Evolutionary conservation across 2,888 invertebrate genomes (phyloP), one percentile per base, ranked within the genome.

Genomic region (Pristionchus exspectatus): DNA sequence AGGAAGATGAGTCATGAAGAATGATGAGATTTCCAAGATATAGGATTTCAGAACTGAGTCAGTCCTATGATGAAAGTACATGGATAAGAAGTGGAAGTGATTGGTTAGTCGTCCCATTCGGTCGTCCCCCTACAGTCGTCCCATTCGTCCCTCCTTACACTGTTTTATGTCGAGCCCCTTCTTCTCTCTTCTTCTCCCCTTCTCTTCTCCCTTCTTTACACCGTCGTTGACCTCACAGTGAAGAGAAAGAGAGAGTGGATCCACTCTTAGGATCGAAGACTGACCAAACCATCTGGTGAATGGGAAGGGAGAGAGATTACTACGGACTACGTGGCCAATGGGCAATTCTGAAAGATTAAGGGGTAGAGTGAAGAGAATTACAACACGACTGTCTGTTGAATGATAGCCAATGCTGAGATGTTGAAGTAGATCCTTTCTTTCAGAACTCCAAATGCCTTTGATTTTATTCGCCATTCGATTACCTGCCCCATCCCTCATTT

Each of bases 271-370:
- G 27, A n/a, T 10, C 21, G 81, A 81, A 81, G 81, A 81, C 81
- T 81, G 81, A 81, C 81, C 81, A 54, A 81, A 81, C 81, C 81
- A 81, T 81, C 81, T 81, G 81, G 81, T 50, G 81, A 27, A 54
- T n/a, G 81, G 54, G 50, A n/a, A 54, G 38, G 10, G 72, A 30
- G 10, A 30, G 10, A 38, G 38, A 81, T 81, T 81, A 81, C 81
- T 81, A 81, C 81, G 50, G 74, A 30, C 27, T 33, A 69, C 69
- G 30, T 69, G n/a, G 27, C 24, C 18, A 21, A 16, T 69, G 30
- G 24, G 59, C 21, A 24, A 59, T 59, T 59, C 18, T 14, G 5
- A 7, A 24, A 59, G 59, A 59, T 24, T 7, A 21, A 50, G 59
- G 18, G 59, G 12, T 2, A 27, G 69, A 16, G 24, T 38, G 24